These are phyloP conservation scores for Pelodytes ibericus DNA, from an alignment of 2,797 vertebrate species.

Conservation along the genomic window DNA sequence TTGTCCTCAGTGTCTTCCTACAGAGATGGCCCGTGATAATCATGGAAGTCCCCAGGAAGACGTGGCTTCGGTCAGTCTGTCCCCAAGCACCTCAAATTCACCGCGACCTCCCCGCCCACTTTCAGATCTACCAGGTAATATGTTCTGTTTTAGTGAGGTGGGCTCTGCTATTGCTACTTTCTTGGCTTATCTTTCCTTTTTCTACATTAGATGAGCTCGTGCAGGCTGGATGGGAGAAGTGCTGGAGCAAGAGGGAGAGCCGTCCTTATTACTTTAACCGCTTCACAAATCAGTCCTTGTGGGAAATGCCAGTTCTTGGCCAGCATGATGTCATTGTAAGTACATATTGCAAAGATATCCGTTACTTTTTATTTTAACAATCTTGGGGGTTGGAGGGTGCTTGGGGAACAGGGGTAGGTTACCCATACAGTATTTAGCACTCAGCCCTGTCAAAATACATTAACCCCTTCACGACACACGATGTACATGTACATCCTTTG, in stretches of 20 bases:
- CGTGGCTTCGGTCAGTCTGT: slow-evolving; percentile 79
- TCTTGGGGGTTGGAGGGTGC: no score
- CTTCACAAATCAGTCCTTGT: slow-evolving; percentile 97
- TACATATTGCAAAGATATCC: no score
- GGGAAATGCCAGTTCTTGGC: slow-evolving; percentile 95
- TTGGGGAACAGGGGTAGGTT: no score
- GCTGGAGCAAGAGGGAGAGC: slow-evolving; percentile 96
- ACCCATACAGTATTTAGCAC: no score
- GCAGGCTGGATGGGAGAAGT: slow-evolving; percentile 97
- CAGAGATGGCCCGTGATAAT: slow-evolving; percentile 93
- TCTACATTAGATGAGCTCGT: slow-evolving; percentile 87
- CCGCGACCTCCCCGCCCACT: slow-evolving; percentile 84
- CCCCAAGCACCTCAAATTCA: slow-evolving; percentile 86
- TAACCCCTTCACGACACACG: no score
- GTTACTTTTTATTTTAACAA: no score
- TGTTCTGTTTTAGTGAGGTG: not conserved
- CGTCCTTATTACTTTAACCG: slow-evolving; percentile 96
- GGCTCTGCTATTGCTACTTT: not conserved
- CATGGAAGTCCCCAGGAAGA: slow-evolving; percentile 87
- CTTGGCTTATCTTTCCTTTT: not conserved
- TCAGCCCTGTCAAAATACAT: no score
- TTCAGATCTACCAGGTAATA: slow-evolving; percentile 92
- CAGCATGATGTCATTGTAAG: slow-evolving; percentile 96
- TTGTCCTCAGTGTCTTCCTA: not conserved
- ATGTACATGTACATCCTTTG: no score